Evolutionary conservation across 2,113 vertebrate species (phyloP).

Genomic region (Oncorhynchus gorbuscha): DNA sequence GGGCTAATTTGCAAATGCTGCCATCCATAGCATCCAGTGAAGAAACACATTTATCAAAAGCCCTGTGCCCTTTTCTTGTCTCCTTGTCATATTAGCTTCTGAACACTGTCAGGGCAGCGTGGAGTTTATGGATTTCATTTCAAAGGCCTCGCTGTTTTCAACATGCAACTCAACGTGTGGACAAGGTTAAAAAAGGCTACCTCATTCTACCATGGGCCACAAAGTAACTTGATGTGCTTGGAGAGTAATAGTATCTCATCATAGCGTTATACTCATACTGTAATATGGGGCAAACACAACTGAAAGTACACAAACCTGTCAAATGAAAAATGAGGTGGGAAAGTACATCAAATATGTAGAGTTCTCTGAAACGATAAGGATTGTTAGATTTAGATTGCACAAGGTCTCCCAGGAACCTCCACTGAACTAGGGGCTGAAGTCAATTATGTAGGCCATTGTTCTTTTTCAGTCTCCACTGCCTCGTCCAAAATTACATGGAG

Average conservation of each 20-base stretch:
- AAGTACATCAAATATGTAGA: neutral
- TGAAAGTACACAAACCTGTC: neutral
- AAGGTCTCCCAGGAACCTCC: neutral
- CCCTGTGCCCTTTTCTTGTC: constrained; percentile 41
- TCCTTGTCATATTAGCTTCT: constrained; percentile 37
- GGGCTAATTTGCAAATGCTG: constrained; percentile 61
- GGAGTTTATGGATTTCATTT: neutral
- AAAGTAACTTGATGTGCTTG: too few species aligned
- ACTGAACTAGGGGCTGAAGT: neutral
- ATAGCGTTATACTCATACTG: too few species aligned
- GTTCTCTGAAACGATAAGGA: neutral
- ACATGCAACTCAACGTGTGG: neutral
- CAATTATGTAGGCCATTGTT: neutral
- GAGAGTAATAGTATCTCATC: too few species aligned
- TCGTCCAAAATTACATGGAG: neutral
- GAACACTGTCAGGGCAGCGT: neutral
- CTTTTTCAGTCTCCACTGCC: neutral
- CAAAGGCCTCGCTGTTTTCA: neutral
- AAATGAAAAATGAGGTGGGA: neutral
- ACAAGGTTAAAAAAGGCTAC: neutral
- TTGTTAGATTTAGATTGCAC: neutral
- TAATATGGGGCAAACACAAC: too few species aligned
- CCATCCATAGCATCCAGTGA: constrained; percentile 44
- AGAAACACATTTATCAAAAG: constrained; percentile 57
- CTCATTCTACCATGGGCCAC: too few species aligned